Base-by-base conservation (phyloP, 2,113 vertebrate species). In the Dendrocopos noguchii region DNA sequence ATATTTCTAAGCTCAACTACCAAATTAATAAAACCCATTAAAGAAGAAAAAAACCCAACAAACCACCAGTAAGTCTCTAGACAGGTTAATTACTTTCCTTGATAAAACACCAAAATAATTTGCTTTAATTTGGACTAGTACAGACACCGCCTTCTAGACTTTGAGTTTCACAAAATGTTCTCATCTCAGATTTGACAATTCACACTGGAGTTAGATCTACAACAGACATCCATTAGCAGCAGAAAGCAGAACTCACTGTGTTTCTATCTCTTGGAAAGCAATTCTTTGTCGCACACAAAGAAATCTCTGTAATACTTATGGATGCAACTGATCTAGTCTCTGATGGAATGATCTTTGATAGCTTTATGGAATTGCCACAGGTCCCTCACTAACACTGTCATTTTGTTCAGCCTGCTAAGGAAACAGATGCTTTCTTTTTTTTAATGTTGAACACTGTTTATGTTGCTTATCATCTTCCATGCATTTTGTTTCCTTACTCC, bases 351-450 rank as follows among this genome's bases (percentile, higher is more conserved):
- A 65, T 14, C 10, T 22, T 27, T 68, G 10, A 46, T 31, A 25
- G 20, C 16, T 63, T 16, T 46, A 63, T 25, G 34, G 34, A 63
- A 77, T 59, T 59, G 12, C 17, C 63, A 12, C 4, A 22, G 6
- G 6, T 50, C 3, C 4, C 19, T 59, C n/a, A 76, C 5, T 24
- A 75, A 72, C 0, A 5, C 11, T 16, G 27, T 6, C 0, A 39
- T 33, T 73, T 67, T 65, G 9, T 68, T 73, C 27, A 76, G 10
- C 6, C 9, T 59, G 7, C 4, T 71, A 47, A 67, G 81, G 27
- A 82, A 94, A 46, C 2, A 87, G 16, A 64, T 33, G 12, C 1
- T 78, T 74, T 67, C 2, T 67, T 71, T 19, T 73, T 84, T 61
- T 28, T 36, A 33, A 15, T 27, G 18, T 31, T 78, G 61, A 80